Percentiles rank a stretch among this genome's conserved stretches.
These are phyloP conservation scores for Drosophila littoralis DNA, from an alignment of 1,140 invertebrate species.

Conservation along the genomic window DNA sequence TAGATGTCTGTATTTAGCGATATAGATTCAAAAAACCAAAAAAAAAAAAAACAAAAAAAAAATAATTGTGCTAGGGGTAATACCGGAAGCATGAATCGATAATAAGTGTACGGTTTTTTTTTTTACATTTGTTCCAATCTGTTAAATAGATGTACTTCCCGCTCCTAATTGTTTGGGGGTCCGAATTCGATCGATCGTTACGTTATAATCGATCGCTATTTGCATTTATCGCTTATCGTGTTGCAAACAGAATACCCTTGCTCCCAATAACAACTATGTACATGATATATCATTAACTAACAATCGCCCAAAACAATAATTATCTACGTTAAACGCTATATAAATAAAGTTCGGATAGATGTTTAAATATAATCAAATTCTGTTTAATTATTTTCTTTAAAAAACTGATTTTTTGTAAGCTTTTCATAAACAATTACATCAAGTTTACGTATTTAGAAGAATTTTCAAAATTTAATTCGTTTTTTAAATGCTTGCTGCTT, in stretches of 20 bases:
- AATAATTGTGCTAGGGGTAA: conserved; percentile 6
- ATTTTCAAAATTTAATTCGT: too few relatives aligned
- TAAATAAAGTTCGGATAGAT: conserved; percentile 44
- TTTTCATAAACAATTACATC: too few relatives aligned
- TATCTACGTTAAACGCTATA: conserved; percentile 23
- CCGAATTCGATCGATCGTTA: background rate
- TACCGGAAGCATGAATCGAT: conserved; percentile 35
- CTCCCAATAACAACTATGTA: conserved; percentile 6
- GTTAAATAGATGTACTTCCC: conserved; percentile 7
- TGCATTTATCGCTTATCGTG: conserved; percentile 19
- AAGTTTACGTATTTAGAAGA: too few relatives aligned
- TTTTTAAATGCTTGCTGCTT: too few relatives aligned
- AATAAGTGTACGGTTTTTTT: conserved; percentile 24
- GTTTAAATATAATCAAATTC: background rate
- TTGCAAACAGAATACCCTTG: conserved; percentile 1
- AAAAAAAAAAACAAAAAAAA: background rate
- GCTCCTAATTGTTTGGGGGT: conserved; percentile 1
- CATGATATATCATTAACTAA: conserved; percentile 12
- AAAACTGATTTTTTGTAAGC: background rate
- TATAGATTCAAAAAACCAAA: conserved; percentile 35
- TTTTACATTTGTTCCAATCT: conserved; percentile 20
- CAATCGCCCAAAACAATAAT: conserved; percentile 15
- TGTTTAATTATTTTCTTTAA: background rate
- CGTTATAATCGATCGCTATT: conserved; percentile 1
- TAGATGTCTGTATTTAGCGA: conserved; percentile 70